Conservation (phyloP, 2,113 vertebrate species). For the Megatriorchis doriae region DNA sequence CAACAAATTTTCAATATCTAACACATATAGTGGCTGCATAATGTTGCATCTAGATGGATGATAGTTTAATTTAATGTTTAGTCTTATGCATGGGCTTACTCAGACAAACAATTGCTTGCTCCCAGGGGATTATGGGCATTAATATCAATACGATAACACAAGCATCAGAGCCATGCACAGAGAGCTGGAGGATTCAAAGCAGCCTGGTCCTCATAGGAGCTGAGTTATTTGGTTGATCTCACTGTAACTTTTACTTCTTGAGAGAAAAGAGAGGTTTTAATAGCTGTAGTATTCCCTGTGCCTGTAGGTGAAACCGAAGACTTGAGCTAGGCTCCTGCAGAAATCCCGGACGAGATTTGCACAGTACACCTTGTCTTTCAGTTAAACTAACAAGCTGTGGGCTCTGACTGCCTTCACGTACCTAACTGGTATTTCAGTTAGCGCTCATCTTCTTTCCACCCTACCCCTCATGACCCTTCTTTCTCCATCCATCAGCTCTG, state of each 20-base stretch:
- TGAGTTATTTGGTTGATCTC: background rate
- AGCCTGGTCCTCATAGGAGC: constrained; percentile 42
- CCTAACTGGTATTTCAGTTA: background rate
- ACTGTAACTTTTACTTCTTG: background rate
- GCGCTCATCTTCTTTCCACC: background rate
- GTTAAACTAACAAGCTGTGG: background rate
- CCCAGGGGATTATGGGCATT: constrained; percentile 66
- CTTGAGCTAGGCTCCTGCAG: background rate
- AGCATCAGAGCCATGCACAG: constrained; percentile 38
- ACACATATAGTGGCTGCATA: constrained; percentile 32
- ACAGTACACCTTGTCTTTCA: background rate
- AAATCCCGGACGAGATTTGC: background rate
- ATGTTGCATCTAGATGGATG: constrained; percentile 54
- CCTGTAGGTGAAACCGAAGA: background rate
- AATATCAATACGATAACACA: constrained; percentile 67
- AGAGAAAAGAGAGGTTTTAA: background rate
- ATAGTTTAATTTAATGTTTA: constrained; percentile 69
- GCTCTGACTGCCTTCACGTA: background rate
- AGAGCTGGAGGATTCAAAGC: constrained; percentile 46
- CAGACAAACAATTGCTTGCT: constrained; percentile 63
- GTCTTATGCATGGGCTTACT: constrained; percentile 59
- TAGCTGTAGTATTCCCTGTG: background rate
- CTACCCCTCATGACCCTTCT: background rate
- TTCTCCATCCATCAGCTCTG: background rate
- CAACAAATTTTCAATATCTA: constrained; percentile 67